phyloP scores from a whole-genome alignment of 1,140 invertebrate species.

The Drosophila pandora region DNA sequence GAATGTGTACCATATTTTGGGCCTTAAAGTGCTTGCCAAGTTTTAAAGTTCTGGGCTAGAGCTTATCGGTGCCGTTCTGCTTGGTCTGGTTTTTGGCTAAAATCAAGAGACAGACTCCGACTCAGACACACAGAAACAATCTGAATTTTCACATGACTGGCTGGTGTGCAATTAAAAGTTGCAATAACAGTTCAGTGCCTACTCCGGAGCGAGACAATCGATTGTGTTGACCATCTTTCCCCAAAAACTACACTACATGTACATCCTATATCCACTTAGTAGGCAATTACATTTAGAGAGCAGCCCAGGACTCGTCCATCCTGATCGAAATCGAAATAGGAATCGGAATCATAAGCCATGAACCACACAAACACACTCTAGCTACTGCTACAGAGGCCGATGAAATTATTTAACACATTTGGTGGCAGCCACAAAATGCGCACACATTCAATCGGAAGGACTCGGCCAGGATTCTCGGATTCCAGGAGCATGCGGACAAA shows the following conservation, averaged over 20 bases:
- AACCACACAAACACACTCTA: slow-evolving; percentile 16
- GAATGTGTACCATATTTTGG: slow-evolving; percentile 28
- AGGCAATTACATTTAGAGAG: slow-evolving; percentile 48
- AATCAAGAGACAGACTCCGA: slow-evolving; percentile 1
- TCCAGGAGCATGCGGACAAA: slow-evolving; percentile 6
- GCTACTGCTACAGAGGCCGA: not conserved
- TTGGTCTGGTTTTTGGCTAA: slow-evolving; percentile 31
- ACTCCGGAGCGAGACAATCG: slow-evolving; percentile 26
- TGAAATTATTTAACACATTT: slow-evolving; percentile 41
- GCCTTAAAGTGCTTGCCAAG: slow-evolving; percentile 15
- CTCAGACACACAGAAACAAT: slow-evolving; percentile 19
- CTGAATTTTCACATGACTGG: slow-evolving; percentile 49
- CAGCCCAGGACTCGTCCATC: slow-evolving; percentile 1
- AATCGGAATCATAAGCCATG: slow-evolving; percentile 41
- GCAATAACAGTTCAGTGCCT: slow-evolving; percentile 32
- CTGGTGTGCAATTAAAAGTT: slow-evolving; percentile 44
- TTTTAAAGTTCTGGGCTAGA: slow-evolving; percentile 14
- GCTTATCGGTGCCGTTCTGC: slow-evolving; percentile 46
- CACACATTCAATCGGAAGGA: slow-evolving; percentile 55
- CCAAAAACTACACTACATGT: not conserved
- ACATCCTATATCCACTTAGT: slow-evolving; percentile 40
- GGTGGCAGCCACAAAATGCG: slow-evolving; percentile 42
- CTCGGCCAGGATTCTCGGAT: not conserved
- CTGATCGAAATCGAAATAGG: slow-evolving; percentile 14
- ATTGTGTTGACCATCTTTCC: slow-evolving; percentile 10